Percentiles rank a stretch among this genome's conserved stretches.
Evolutionary conservation across 92 coral and sea anemone species (phyloP).

Genomic region (Palythoa grandiflora): DNA sequence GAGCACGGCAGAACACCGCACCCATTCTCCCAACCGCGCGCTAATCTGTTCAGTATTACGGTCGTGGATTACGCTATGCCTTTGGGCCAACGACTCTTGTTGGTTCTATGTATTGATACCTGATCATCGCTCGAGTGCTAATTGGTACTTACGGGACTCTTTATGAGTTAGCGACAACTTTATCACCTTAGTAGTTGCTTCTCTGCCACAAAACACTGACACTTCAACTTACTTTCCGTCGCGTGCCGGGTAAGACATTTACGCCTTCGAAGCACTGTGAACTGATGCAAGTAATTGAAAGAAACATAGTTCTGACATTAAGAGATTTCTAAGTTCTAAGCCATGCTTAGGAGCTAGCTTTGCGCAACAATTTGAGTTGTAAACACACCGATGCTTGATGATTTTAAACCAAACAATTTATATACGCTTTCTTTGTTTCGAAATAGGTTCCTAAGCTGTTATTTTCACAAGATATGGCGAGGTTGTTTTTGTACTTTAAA

Average conservation of each 20-base stretch:
- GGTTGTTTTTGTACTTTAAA: constrained; percentile 30
- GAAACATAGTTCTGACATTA: constrained; percentile 11
- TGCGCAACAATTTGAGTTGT: constrained; percentile 24
- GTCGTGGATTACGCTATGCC: constrained; percentile 46
- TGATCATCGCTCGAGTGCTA: constrained; percentile 55
- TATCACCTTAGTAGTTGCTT: constrained; percentile 40
- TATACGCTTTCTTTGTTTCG: constrained; percentile 11
- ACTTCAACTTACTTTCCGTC: constrained; percentile 13
- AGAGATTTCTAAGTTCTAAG: background rate
- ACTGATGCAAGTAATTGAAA: background rate
- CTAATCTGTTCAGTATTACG: constrained; percentile 28
- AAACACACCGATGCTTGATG: constrained; percentile 19
- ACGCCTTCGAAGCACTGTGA: background rate
- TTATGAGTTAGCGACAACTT: constrained; percentile 54
- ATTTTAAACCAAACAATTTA: constrained; percentile 17
- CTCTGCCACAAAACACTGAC: background rate
- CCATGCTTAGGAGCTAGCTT: background rate
- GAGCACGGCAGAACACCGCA: constrained; percentile 23
- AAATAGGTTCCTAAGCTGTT: constrained; percentile 29
- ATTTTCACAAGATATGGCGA: constrained; percentile 1
- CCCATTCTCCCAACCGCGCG: constrained; percentile 49
- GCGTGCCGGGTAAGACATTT: background rate
- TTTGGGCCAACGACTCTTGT: constrained; percentile 47
- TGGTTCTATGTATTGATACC: constrained; percentile 44
- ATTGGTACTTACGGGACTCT: constrained; percentile 54